A percentile compares a stretch with the other conserved stretches of the same genome.
Conservation (phyloP, 2,797 vertebrate genomes). For the Fundulus diaphanus region DNA sequence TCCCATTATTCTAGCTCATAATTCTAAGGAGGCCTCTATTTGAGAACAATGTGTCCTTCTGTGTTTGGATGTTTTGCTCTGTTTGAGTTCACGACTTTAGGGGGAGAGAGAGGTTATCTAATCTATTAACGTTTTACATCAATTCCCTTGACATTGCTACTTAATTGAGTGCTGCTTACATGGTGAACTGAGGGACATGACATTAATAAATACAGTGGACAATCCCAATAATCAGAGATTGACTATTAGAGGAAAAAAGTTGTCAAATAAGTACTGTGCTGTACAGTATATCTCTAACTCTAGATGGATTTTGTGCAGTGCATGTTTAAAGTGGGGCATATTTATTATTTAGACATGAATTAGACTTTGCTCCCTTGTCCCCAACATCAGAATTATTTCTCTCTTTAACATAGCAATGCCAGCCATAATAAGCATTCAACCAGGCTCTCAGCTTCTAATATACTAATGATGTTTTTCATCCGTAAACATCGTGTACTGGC, state of each 20-base stretch:
- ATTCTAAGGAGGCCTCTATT: conserved; percentile 46
- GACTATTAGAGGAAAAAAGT: conserved; percentile 30
- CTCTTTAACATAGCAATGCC: conserved; percentile 56
- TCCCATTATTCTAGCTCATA: conserved; percentile 64
- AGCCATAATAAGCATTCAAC: conserved; percentile 54
- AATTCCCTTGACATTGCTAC: conserved; percentile 43
- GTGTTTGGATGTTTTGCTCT: conserved; percentile 49
- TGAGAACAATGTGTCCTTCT: conserved; percentile 51
- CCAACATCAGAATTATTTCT: conserved; percentile 37
- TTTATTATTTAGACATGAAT: conserved; percentile 51
- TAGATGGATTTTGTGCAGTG: conserved; percentile 8
- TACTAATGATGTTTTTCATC: conserved; percentile 67
- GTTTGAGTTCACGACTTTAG: background rate
- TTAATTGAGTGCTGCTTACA: conserved; percentile 50
- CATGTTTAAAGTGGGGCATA: conserved; percentile 32
- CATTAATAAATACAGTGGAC: conserved; percentile 36
- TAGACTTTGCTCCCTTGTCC: conserved; percentile 36
- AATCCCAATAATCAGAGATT: conserved; percentile 14
- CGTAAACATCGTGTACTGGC: conserved; percentile 48
- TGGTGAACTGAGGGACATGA: conserved; percentile 39
- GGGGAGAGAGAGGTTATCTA: conserved; percentile 36
- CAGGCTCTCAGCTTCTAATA: conserved; percentile 60
- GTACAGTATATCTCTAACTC: conserved; percentile 18
- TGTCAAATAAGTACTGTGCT: conserved; percentile 5
- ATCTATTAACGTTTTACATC: conserved; percentile 56